Conservation (phyloP, 2,888 invertebrate genomes). For the Orchesella flavescens region DNA sequence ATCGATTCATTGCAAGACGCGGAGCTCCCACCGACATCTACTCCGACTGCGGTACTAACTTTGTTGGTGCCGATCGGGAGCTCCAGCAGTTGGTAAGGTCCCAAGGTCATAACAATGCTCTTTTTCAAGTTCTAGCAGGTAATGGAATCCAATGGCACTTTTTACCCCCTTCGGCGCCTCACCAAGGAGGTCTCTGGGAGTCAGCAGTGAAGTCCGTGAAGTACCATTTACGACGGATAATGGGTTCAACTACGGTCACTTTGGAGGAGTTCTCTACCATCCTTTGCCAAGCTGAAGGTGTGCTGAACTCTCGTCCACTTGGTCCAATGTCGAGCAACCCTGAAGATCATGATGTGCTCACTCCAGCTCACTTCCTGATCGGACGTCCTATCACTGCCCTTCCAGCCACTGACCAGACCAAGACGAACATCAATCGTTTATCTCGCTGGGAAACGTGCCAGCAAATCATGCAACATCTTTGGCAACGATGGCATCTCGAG, state of each 20-base stretch:
- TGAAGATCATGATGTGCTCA: constrained; percentile 70
- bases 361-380: constrained; percentile 66
- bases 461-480: constrained; percentile 37
- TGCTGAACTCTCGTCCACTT: constrained; percentile 73
- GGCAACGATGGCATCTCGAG: constrained; percentile 48
- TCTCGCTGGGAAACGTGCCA: constrained; percentile 40
- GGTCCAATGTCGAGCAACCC: constrained; percentile 68
- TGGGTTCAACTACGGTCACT: constrained; percentile 71
- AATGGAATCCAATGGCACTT: constrained; percentile 73
- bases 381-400: constrained; percentile 69
- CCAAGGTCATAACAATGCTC: background rate
- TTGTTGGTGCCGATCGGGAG: background rate
- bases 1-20: background rate
- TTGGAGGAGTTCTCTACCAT: constrained; percentile 73
- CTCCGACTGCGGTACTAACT: background rate
- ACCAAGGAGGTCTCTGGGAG: constrained; percentile 74
- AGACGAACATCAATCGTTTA: constrained; percentile 14
- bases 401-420: constrained; percentile 34
- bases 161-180: constrained; percentile 73
- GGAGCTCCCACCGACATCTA: constrained; percentile 7
- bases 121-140: background rate
- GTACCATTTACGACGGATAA: constrained; percentile 65
- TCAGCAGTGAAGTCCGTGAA: constrained; percentile 73
- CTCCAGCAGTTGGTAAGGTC: background rate
- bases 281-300: constrained; percentile 73